Evolutionary conservation across 2,888 invertebrate genomes (phyloP).

Genomic region (Apeira syringaria): DNA sequence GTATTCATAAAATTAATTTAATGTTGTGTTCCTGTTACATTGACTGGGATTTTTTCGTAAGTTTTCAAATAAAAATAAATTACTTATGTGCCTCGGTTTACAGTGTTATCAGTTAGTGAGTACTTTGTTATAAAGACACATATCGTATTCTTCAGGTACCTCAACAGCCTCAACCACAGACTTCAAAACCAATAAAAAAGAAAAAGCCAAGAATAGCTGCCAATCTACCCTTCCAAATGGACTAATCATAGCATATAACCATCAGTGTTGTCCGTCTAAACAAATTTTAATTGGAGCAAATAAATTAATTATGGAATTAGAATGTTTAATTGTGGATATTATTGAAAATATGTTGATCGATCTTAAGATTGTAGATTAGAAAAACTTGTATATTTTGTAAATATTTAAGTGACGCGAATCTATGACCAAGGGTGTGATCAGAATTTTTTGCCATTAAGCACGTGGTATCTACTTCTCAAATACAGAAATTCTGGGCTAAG

Average conservation of each 20-base stretch:
- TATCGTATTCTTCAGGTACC: slow-evolving; percentile 32
- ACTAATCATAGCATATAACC: slow-evolving; percentile 39
- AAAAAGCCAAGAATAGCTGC: slow-evolving; percentile 74
- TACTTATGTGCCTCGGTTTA: too few species aligned
- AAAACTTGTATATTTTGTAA: slow-evolving; percentile 58
- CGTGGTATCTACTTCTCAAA: too few species aligned
- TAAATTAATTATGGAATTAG: too few species aligned
- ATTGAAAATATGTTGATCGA: too few species aligned
- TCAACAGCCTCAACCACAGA: slow-evolving; percentile 39
- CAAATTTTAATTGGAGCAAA: too few species aligned
- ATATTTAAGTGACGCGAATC: slow-evolving; percentile 51
- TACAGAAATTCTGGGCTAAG: too few species aligned
- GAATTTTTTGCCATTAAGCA: slow-evolving; percentile 23
- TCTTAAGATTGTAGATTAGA: slow-evolving; percentile 26
- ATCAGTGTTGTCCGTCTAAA: slow-evolving; percentile 23
- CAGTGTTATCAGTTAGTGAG: too few species aligned
- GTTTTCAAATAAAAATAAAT: too few species aligned
- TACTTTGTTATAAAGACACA: background rate
- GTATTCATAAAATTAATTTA: too few species aligned
- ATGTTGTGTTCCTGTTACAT: too few species aligned
- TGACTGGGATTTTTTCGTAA: too few species aligned
- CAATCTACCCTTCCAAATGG: slow-evolving; percentile 71
- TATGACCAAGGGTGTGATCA: slow-evolving; percentile 41
- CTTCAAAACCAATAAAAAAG: slow-evolving; percentile 55
- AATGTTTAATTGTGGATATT: too few species aligned